A percentile compares a stretch with the other conserved stretches of the same genome.
Conservation (phyloP, 2,113 vertebrate species). For the Eleginops maclovinus region DNA sequence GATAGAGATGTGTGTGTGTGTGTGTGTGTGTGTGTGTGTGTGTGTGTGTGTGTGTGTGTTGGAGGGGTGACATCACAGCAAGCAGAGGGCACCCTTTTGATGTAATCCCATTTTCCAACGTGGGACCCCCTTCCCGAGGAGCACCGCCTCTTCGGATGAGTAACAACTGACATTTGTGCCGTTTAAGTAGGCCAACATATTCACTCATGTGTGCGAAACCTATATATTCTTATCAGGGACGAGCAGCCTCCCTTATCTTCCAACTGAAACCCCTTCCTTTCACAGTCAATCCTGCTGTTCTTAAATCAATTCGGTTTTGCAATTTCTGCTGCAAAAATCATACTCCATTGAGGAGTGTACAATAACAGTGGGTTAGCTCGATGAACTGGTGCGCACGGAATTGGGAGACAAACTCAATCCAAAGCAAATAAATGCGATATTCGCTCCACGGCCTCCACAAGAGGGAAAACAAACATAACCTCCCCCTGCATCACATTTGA, state of each 20-base stretch:
- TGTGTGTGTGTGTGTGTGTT: conserved; percentile 31
- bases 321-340: neutral
- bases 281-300: neutral
- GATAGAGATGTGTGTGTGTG: conserved; percentile 30
- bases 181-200: conserved; percentile 18
- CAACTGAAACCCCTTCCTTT: conserved; percentile 35
- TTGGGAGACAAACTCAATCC: neutral
- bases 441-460: neutral
- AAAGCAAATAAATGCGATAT: conserved; percentile 44
- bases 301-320: neutral
- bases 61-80: conserved; percentile 63
- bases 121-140: neutral
- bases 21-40: conserved; percentile 45
- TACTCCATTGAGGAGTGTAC: neutral
- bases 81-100: conserved; percentile 62
- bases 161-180: conserved; percentile 17
- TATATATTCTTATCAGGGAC: conserved; percentile 28
- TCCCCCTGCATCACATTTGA: neutral
- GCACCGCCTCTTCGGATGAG: conserved; percentile 17
- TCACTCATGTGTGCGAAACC: neutral
- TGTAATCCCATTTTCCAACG: conserved; percentile 79
- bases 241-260: conserved; percentile 23
- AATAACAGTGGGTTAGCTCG: conserved; percentile 4
- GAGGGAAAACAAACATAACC: no score
- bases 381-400: neutral